These are phyloP conservation scores for Limnodromus scolopaceus DNA, from an alignment of 2,797 vertebrate species.

Conservation along the genomic window DNA sequence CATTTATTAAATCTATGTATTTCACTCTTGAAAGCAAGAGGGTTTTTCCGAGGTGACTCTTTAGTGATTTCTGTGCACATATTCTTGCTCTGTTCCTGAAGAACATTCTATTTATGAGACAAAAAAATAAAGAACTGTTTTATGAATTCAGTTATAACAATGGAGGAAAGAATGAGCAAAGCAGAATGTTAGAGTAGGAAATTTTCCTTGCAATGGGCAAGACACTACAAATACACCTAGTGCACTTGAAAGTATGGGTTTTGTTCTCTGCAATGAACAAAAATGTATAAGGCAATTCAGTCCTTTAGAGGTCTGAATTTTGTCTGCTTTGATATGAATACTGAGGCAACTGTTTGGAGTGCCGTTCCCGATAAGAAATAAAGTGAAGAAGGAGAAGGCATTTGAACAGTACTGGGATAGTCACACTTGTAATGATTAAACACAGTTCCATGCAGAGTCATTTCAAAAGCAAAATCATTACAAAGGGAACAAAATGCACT, in stretches of 20 bases:
- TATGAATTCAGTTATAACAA: constrained; percentile 67
- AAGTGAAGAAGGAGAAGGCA: constrained; percentile 68
- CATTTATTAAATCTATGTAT: constrained; percentile 44
- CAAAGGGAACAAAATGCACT: constrained; percentile 62
- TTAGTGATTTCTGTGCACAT: neutral
- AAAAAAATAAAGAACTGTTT: constrained; percentile 67
- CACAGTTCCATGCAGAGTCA: constrained; percentile 68
- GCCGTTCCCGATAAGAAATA: constrained; percentile 75
- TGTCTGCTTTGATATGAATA: constrained; percentile 80
- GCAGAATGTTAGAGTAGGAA: constrained; percentile 47
- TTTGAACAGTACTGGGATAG: constrained; percentile 75
- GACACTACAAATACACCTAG: constrained; percentile 50
- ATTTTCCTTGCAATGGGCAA: constrained; percentile 63
- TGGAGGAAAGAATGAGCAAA: constrained; percentile 71
- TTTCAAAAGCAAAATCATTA: constrained; percentile 71
- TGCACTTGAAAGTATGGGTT: constrained; percentile 58
- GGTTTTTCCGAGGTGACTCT: neutral
- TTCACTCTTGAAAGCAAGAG: constrained; percentile 36
- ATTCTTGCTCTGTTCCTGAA: constrained; percentile 54
- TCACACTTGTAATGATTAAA: constrained; percentile 78
- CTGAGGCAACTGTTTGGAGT: constrained; percentile 78
- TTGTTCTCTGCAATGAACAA: constrained; percentile 73
- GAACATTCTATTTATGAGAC: constrained; percentile 33
- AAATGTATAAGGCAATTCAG: constrained; percentile 73
- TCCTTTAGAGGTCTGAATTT: constrained; percentile 75